Evolutionary conservation across 2,797 vertebrate genomes (phyloP).

Genomic region (Triplophysa bombifrons): DNA sequence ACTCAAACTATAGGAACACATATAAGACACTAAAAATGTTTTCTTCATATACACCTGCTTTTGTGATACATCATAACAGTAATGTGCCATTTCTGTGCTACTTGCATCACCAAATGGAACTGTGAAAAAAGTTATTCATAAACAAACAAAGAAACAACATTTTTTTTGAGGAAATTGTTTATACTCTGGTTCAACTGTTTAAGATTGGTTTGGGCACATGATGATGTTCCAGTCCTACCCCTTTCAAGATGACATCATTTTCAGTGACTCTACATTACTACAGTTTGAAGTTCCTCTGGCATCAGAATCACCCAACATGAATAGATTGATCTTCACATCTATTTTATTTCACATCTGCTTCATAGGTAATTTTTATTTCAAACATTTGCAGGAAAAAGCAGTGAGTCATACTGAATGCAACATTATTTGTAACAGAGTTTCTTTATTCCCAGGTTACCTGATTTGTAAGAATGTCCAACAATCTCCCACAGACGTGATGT

Average conservation of each 20-base stretch:
- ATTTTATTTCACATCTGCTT: slow-evolving; percentile 53
- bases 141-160: too few species aligned
- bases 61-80: too few species aligned
- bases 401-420: background rate
- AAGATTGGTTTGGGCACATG: background rate
- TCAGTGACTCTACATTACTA: background rate
- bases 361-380: slow-evolving; percentile 51
- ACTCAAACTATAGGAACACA: too few species aligned
- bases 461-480: slow-evolving; percentile 58
- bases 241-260: slow-evolving; percentile 1
- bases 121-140: too few species aligned
- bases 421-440: background rate
- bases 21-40: too few species aligned
- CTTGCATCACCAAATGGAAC: too few species aligned
- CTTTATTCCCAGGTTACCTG: slow-evolving; percentile 47
- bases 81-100: too few species aligned
- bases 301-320: slow-evolving; percentile 42
- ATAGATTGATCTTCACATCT: slow-evolving; percentile 20
- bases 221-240: background rate
- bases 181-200: too few species aligned
- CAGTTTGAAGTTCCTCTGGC: background rate
- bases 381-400: too few species aligned
- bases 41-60: too few species aligned
- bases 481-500: slow-evolving; percentile 55
- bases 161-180: too few species aligned